Conservation (phyloP, 1,140 invertebrate genomes). For the Colletes gigas region DNA sequence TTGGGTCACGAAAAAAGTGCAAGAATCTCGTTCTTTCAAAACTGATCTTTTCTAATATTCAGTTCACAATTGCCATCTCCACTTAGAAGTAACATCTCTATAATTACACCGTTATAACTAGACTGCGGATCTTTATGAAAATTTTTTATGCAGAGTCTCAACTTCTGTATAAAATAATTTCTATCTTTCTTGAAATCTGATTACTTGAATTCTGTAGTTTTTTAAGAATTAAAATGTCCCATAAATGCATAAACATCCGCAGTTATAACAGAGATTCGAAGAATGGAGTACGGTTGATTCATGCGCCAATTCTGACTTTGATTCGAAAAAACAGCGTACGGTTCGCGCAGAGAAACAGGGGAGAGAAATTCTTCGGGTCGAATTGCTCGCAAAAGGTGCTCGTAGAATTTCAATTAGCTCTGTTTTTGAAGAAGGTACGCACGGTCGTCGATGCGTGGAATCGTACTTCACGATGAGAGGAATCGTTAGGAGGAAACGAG, state of each 20-base stretch:
- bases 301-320: slow-evolving; percentile 15
- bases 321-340: neutral
- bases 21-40: neutral
- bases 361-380: slow-evolving; percentile 11
- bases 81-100: too few species aligned
- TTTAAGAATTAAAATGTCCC: too few species aligned
- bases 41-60: neutral
- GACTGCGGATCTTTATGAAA: too few species aligned
- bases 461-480: neutral
- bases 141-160: too few species aligned
- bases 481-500: slow-evolving; percentile 59
- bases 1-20: too few species aligned
- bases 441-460: slow-evolving; percentile 37
- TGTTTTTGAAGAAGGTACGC: slow-evolving; percentile 39
- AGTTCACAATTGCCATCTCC: neutral
- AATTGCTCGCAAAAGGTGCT: slow-evolving; percentile 35
- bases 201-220: too few species aligned
- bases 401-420: slow-evolving; percentile 52
- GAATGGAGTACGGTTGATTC: slow-evolving; percentile 1
- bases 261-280: too few species aligned
- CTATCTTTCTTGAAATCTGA: too few species aligned
- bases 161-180: too few species aligned
- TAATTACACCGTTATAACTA: neutral
- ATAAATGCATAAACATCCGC: too few species aligned
- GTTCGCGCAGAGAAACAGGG: neutral